Evolutionary conservation across 2,113 vertebrate species (phyloP), one percentile per base, ranked within the genome.

Genomic region (Melanerpes formicivorus): DNA sequence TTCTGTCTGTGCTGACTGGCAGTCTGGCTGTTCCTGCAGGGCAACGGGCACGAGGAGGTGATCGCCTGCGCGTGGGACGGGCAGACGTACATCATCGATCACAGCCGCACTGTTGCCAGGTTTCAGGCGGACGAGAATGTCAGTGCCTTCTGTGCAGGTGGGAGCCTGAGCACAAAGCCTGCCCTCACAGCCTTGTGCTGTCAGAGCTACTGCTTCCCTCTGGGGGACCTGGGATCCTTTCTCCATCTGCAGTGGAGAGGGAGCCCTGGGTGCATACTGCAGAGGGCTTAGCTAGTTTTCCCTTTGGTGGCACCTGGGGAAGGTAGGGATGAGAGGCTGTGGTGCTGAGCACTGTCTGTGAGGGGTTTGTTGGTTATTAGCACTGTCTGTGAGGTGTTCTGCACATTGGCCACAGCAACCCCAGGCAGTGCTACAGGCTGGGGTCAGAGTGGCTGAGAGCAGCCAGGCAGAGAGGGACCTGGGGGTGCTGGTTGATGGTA

Each of bases 71-170:
- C 99, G 4, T 99, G 99, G 99, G 99, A 99, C 0, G 99, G 99
- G 27, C 99, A 99, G 95, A 99, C 99, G 0, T 99, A 99, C 87
- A 99, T 99, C 94, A 99, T 99, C 0, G 99, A 99, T 95, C 99
- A 99, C 91, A 98, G 98, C 26, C 98, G 99, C 42, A 98, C 98
- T 0, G 99, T 99, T 1, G 99, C 99, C 81, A 98, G 99, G 11
- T 99, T 99, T 96, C 99, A 99, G 90, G 99, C 99, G 23, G 99
- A 99, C 37, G 99, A 99, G 96, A 99, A 99, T 13, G 98, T 99
- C 91, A 99, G 99, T 9, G 99, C 99, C 0, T 99, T 99, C 97
- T 99, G 99, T 97, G 99, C 99, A 59, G 99, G 99, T 99, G 78
- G 92, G 19, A 62, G 17, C 55, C n/a, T 72, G 48, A 27, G 37